Evolutionary conservation across 2,797 vertebrate genomes (phyloP), one percentile per base, ranked within the genome.

Genomic region (Anguilla obscura): DNA sequence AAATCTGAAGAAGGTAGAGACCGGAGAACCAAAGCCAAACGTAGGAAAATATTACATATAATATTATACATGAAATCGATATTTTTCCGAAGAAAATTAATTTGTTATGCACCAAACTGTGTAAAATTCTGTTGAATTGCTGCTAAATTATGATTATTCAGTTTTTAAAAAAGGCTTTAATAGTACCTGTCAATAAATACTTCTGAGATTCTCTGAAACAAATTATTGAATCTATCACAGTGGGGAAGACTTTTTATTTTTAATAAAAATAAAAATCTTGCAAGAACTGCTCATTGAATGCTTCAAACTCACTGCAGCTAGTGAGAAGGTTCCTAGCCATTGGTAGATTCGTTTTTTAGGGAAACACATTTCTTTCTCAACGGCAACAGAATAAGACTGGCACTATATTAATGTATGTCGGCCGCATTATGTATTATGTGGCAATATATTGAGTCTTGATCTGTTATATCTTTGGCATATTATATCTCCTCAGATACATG

Each of bases 31-130:
- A 84, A 86, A 80, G 85, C 56, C 88, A 89, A 7, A 76, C 27
- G 88, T 86, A 89, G 40, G 4, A 45, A 45, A 45, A 45, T 45
- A 45, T 45, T 45, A 45, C 40, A 45, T 45, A 45, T 45, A 45
- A 45, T 45, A 45, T 45, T 45, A 45, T 45, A 45, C 89, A 89
- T 84, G 33, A 84, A 58, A 89, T 63, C 45, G 63, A 48, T 86
- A 87, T 90, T 84, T 86, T 87, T 92, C 91, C 88, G 21, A 80
- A 88, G 87, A 90, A 91, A 87, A 92, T 90, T 30, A 93, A 92
- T 92, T 86, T 87, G 63, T 88, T 91, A 92, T 86, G 88, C 90
- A 79, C 90, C 90, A 45, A 45, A 45, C 40, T 80, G 88, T 86
- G 76, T 86, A 12, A 52, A 87, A 40, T 89, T 76, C 52, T 36